phyloP scores from a whole-genome alignment of 2,113 vertebrate species.

The Forbesichthys agassizii region DNA sequence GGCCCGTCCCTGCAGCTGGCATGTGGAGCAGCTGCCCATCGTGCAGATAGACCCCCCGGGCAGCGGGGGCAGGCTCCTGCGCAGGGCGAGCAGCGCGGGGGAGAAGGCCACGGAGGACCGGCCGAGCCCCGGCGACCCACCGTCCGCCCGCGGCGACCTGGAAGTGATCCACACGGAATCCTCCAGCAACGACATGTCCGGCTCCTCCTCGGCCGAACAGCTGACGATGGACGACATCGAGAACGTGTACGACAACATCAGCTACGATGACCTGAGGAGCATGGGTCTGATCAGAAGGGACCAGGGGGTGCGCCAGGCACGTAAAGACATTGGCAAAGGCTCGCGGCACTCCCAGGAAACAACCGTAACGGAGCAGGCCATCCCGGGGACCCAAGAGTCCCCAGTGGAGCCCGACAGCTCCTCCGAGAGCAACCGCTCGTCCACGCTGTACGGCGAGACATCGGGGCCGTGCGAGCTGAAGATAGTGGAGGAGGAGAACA shows the following conservation, averaged over 20 bases:
- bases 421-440: constrained; percentile 59
- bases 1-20: constrained; percentile 92
- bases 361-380: background rate
- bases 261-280: constrained; percentile 92
- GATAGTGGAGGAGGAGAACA: constrained; percentile 84
- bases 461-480: constrained; percentile 78
- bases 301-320: constrained; percentile 52
- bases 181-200: constrained; percentile 76
- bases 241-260: constrained; percentile 97
- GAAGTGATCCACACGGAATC: constrained; percentile 74
- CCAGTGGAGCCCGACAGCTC: constrained; percentile 53
- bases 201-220: constrained; percentile 84
- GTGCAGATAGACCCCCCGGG: constrained; percentile 72
- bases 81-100: constrained; percentile 91
- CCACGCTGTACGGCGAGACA: constrained; percentile 54
- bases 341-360: constrained; percentile 10
- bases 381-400: constrained; percentile 20
- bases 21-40: constrained; percentile 78
- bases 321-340: constrained; percentile 31
- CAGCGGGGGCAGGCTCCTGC: constrained; percentile 73
- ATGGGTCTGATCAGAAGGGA: constrained; percentile 87
- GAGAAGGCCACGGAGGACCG: constrained; percentile 77
- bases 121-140: constrained; percentile 51
- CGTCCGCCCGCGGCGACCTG: constrained; percentile 37
- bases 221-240: constrained; percentile 89